Percentiles rank a stretch among this genome's conserved stretches.
Conservation (phyloP, 2,113 vertebrate species). For the Mormoops blainvillei region DNA sequence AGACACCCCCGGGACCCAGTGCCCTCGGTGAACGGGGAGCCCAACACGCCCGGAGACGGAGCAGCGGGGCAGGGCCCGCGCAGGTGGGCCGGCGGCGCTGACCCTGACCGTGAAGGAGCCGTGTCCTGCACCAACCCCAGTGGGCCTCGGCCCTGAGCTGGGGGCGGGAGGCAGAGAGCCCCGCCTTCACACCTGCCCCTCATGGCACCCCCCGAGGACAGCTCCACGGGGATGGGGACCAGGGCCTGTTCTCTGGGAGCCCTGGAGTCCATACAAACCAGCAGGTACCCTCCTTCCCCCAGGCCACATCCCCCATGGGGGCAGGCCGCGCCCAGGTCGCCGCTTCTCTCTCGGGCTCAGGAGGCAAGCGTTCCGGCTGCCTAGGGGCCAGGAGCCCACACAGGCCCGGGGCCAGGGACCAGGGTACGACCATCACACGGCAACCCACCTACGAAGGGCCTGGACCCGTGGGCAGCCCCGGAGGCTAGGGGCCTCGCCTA, state of each 20-base stretch:
- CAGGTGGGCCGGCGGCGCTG: fast-evolving
- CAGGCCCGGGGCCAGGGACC: neutral
- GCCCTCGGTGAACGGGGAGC: neutral
- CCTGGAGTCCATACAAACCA: neutral
- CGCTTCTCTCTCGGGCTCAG: no score
- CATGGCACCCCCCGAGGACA: neutral
- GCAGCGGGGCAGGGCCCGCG: fast-evolving
- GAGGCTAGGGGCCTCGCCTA: neutral
- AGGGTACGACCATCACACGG: fast-evolving
- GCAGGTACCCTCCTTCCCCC: neutral
- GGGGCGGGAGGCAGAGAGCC: neutral
- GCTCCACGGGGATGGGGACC: no score
- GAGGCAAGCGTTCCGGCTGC: no score
- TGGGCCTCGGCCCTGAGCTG: neutral
- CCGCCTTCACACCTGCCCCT: neutral
- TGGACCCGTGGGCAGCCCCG: neutral
- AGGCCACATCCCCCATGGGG: neutral
- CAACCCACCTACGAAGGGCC: no score
- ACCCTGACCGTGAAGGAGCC: fast-evolving
- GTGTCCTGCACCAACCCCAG: fast-evolving
- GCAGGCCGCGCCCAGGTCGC: no score
- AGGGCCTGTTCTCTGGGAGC: neutral
- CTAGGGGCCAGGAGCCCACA: neutral
- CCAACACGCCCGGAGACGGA: fast-evolving
- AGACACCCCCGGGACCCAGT: no score